phyloP scores from a whole-genome alignment of 1,140 invertebrate genomes.

The Sinella curviseta region DNA sequence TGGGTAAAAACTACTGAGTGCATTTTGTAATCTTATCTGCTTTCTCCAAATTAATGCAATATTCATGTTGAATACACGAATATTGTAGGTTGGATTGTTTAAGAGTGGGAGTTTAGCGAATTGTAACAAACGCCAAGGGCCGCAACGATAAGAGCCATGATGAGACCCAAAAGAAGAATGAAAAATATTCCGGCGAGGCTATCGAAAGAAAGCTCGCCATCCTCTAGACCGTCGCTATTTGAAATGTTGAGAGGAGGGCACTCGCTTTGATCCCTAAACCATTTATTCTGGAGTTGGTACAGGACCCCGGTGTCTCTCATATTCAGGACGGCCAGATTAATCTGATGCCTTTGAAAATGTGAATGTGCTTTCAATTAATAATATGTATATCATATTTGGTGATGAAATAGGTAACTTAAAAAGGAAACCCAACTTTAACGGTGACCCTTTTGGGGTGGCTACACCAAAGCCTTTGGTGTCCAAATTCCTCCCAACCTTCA shows the following conservation, averaged over 20 bases:
- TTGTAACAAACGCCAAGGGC: slow-evolving; percentile 90
- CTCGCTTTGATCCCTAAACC: slow-evolving; percentile 85
- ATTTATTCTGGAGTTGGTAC: slow-evolving; percentile 85
- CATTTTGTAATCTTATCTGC: no score
- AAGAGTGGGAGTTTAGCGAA: no score
- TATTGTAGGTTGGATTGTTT: no score
- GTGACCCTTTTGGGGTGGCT: slow-evolving; percentile 87
- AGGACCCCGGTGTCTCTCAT: slow-evolving; percentile 90
- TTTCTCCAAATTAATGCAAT: no score
- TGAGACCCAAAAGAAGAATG: slow-evolving; percentile 89
- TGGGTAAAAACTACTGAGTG: no score
- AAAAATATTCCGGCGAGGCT: no score
- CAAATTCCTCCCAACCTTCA: slow-evolving; percentile 88
- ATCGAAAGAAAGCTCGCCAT: slow-evolving; percentile 93
- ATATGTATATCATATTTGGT: neutral
- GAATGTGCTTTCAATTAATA: no score
- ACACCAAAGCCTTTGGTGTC: slow-evolving; percentile 93
- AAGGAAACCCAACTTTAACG: slow-evolving; percentile 82
- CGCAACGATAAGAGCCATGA: slow-evolving; percentile 83
- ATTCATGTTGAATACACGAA: no score
- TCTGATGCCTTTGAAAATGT: slow-evolving; percentile 68
- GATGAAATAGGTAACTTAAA: no score
- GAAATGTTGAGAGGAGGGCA: slow-evolving; percentile 32
- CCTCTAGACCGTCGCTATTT: slow-evolving; percentile 61
- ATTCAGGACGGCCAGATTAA: slow-evolving; percentile 87